Evolutionary conservation across 1,140 invertebrate species (phyloP).

Genomic region (Littorina saxatilis): DNA sequence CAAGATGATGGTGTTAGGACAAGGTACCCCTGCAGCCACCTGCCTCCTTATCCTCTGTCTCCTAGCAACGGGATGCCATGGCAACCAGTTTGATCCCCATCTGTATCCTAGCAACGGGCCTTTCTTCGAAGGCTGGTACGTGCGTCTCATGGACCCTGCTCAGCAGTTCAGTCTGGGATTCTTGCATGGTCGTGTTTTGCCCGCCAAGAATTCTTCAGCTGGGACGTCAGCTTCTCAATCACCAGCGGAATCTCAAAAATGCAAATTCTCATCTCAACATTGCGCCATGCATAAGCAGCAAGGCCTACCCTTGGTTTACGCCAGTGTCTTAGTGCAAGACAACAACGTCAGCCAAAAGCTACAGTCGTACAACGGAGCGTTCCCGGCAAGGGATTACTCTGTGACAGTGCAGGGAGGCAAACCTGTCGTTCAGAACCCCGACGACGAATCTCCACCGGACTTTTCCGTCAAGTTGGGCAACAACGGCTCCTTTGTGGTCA

Average conservation of each 20-base stretch:
- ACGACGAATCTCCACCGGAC: slow-evolving; percentile 48
- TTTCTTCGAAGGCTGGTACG: slow-evolving; percentile 41
- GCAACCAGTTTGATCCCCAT: slow-evolving; percentile 47
- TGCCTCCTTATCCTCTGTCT: background rate
- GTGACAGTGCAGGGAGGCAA: slow-evolving; percentile 53
- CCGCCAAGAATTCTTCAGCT: background rate
- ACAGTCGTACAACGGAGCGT: slow-evolving; percentile 22
- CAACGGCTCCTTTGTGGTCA: slow-evolving; percentile 47
- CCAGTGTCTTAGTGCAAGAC: slow-evolving; percentile 32
- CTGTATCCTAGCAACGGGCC: slow-evolving; percentile 38
- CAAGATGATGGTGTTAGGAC: too few species aligned
- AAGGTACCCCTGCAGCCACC: too few species aligned
- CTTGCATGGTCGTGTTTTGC: slow-evolving; percentile 59
- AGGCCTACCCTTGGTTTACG: background rate
- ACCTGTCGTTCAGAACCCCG: slow-evolving; percentile 55
- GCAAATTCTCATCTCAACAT: background rate
- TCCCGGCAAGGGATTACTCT: slow-evolving; percentile 21
- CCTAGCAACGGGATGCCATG: background rate
- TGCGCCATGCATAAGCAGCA: slow-evolving; percentile 19
- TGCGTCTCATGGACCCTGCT: slow-evolving; percentile 35
- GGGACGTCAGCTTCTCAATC: background rate
- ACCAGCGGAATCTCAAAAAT: background rate
- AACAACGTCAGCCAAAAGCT: background rate
- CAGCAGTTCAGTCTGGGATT: slow-evolving; percentile 48
- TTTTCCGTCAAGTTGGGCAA: slow-evolving; percentile 51